Evolutionary conservation across 1,140 invertebrate genomes (phyloP).

Genomic region (Eulimnadia texana): DNA sequence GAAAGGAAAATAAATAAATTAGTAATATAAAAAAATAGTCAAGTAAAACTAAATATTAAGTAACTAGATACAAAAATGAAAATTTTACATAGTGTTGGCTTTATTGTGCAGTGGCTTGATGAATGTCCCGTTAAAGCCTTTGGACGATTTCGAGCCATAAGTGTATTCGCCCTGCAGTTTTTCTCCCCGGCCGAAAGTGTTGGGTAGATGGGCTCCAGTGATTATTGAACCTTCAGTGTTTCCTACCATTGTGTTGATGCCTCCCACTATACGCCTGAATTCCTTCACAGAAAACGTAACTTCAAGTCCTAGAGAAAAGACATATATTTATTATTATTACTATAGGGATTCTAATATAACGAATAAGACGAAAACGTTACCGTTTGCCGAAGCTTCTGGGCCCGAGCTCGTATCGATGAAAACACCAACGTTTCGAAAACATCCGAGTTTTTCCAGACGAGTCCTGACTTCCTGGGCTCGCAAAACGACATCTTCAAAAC

Average conservation of each 20-base stretch:
- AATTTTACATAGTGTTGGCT: conserved; percentile 40
- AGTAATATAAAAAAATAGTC: too few relatives aligned
- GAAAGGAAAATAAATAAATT: too few relatives aligned
- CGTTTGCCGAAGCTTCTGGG: conserved; percentile 48
- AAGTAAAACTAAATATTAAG: too few relatives aligned
- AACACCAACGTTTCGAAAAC: conserved; percentile 64
- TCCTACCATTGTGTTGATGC: conserved; percentile 64
- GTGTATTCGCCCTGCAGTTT: conserved; percentile 56
- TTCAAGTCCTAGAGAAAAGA: conserved; percentile 31
- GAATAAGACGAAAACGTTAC: conserved; percentile 55
- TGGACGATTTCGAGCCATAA: conserved; percentile 51
- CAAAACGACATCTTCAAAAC: conserved; percentile 36
- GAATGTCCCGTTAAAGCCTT: conserved; percentile 52
- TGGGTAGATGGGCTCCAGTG: conserved; percentile 53
- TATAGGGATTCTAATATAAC: neutral
- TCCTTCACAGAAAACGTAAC: conserved; percentile 70
- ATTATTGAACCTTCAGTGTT: conserved; percentile 71
- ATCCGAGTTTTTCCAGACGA: conserved; percentile 57
- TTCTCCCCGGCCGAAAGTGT: conserved; percentile 69
- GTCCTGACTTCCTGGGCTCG: conserved; percentile 39
- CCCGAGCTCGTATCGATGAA: conserved; percentile 68
- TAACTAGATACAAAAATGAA: too few relatives aligned
- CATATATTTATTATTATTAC: neutral
- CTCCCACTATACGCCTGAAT: conserved; percentile 51
- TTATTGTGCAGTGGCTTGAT: conserved; percentile 53